These are phyloP conservation scores for Menidia menidia DNA, from an alignment of 2,797 vertebrate genomes.

Conservation along the genomic window DNA sequence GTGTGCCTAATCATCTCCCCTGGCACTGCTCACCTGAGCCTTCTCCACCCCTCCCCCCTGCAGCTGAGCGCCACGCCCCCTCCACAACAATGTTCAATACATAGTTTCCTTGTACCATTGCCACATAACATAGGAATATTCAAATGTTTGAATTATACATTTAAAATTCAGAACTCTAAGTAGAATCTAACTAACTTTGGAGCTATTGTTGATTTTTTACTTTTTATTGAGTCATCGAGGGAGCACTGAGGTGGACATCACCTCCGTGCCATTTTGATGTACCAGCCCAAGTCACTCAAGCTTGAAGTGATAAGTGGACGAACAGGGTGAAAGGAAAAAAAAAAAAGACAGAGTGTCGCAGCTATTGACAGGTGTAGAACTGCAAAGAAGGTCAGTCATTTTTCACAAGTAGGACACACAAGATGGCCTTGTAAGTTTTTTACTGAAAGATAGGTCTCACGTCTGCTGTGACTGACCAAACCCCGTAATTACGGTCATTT, in stretches of 20 bases:
- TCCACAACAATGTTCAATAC: no score
- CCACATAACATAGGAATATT: slow-evolving; percentile 13
- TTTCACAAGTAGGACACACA: slow-evolving; percentile 22
- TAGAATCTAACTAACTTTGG: not conserved
- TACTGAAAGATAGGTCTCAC: slow-evolving; percentile 7
- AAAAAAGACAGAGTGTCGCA: slow-evolving; percentile 9
- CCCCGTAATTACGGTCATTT: not conserved
- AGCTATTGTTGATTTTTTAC: slow-evolving; percentile 1
- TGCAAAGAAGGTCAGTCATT: slow-evolving; percentile 44
- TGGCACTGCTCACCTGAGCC: no score
- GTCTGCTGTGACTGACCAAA: slow-evolving; percentile 7
- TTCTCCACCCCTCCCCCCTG: no score
- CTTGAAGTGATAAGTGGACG: slow-evolving; percentile 52
- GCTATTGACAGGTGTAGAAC: slow-evolving; percentile 45
- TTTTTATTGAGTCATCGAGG: slow-evolving; percentile 17
- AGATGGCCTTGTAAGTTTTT: slow-evolving; percentile 11
- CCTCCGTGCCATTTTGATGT: slow-evolving; percentile 26
- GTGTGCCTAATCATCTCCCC: no score
- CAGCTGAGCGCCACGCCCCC: no score
- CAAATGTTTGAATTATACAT: not conserved
- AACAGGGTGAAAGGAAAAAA: slow-evolving; percentile 13
- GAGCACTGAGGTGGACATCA: slow-evolving; percentile 26
- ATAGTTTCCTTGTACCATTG: slow-evolving; percentile 4
- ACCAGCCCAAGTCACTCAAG: slow-evolving; percentile 34
- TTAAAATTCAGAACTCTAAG: not conserved